Percentiles rank a stretch among this genome's conserved stretches.
phyloP scores from a whole-genome alignment of 2,888 invertebrate species.

The Plemyria rubiginata region DNA sequence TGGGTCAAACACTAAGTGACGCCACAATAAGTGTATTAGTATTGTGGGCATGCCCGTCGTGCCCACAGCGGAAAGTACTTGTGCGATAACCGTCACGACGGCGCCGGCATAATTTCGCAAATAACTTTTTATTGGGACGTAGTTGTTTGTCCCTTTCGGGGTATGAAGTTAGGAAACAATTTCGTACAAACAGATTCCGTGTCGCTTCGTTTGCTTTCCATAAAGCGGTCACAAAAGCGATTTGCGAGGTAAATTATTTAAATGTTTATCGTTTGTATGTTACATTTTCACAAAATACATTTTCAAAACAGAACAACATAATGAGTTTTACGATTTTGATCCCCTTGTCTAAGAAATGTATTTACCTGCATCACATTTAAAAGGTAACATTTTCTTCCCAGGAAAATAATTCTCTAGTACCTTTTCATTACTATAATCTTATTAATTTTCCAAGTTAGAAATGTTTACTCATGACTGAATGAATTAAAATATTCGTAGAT shows the following conservation, averaged over 20 bases:
- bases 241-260: background rate
- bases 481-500: no score
- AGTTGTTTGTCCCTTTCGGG: slow-evolving; percentile 50
- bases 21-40: no score
- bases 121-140: slow-evolving; percentile 67
- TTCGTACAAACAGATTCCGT: slow-evolving; percentile 33
- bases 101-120: slow-evolving; percentile 65
- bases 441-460: no score
- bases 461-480: no score
- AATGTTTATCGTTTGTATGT: background rate
- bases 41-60: no score
- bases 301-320: background rate
- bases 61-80: slow-evolving; percentile 24
- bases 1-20: no score
- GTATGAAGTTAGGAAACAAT: slow-evolving; percentile 34
- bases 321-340: background rate
- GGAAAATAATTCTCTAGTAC: no score
- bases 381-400: no score
- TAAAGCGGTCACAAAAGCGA: slow-evolving; percentile 14
- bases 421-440: no score
- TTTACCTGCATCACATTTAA: no score
- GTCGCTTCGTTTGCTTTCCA: slow-evolving; percentile 8
- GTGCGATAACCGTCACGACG: slow-evolving; percentile 53
- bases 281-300: background rate
- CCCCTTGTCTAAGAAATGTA: no score